Base-by-base conservation (phyloP, 92 coral and sea anemone genomes). In the Siderastrea radians region DNA sequence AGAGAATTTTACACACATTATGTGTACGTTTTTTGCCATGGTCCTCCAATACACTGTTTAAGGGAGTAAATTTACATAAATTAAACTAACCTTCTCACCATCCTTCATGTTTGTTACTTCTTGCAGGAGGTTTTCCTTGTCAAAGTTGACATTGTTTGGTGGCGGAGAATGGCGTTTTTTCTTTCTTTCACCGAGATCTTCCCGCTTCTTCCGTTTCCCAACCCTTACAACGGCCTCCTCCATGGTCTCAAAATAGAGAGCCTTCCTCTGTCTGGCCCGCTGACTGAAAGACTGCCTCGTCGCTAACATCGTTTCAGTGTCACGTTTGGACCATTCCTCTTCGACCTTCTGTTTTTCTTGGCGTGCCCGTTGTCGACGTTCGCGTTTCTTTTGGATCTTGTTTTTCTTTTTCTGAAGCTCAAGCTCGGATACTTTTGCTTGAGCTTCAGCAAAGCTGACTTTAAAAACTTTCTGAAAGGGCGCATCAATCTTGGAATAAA, bases 371-470 rank as follows among this genome's bases (percentile, higher is more conserved):
- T 74, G 15, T 74, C 79, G 17, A 38, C 64, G 79, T 54, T 19
- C 79, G 6, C 49, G 60, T 17, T 74, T 74, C 43, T 19, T 53
- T 74, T 74, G 47, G 52, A n/a, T 73, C 3, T 12, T 16, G 55
- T 64, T 51, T 61, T 77, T 77, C 46, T 76, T 85, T 68, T 66
- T 50, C 54, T 77, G 89, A 15, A 85, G 77, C 14, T 71, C 52
- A 16, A 76, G 65, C 5, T 85, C 89, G 3, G 58, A 45, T 5
- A 81, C 80, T 74, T 85, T 67, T 13, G 89, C 76, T 75, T 85
- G 89, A 12, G 89, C 89, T 60, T 67, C 83, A 76, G 83, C 89
- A 85, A 85, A 85, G 55, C 77, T 67, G 49, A 85, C 80, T 45
- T 74, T 74, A 77, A 85, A 85, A 54, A 68, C 43, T 45, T 85